phyloP scores from a whole-genome alignment of 2,888 invertebrate species.

The Sinhomidia bicolor region DNA sequence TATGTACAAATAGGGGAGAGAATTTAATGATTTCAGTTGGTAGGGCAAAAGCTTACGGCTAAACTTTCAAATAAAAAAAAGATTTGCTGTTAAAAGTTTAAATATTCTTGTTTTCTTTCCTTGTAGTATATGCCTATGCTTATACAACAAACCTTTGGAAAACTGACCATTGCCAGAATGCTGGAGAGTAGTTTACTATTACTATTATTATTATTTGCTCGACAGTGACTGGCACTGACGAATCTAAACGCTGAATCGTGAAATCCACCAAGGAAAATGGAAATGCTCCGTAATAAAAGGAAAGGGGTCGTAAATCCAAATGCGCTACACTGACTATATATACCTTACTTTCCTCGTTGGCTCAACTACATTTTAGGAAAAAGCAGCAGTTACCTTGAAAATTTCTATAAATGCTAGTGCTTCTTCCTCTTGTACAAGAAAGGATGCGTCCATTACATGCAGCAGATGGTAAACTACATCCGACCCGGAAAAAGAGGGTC shows the following conservation, averaged over 20 bases:
- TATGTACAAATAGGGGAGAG: too few relatives aligned
- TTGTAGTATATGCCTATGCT: too few relatives aligned
- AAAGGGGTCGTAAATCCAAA: slow-evolving; percentile 8
- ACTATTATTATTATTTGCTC: too few relatives aligned
- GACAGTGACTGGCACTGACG: not conserved
- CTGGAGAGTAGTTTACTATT: too few relatives aligned
- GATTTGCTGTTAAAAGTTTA: too few relatives aligned
- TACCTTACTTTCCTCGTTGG: not conserved
- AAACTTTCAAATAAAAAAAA: too few relatives aligned
- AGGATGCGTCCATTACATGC: slow-evolving; percentile 25
- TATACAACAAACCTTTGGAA: too few relatives aligned
- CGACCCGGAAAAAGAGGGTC: slow-evolving; percentile 25
- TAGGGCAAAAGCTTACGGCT: too few relatives aligned
- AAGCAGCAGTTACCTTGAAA: slow-evolving; percentile 17
- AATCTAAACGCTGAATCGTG: not conserved
- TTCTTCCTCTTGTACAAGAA: too few relatives aligned
- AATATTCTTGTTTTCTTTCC: too few relatives aligned
- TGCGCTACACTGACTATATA: not conserved
- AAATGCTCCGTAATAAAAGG: slow-evolving; percentile 20
- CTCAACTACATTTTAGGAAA: not conserved
- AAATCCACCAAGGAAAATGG: not conserved
- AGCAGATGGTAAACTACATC: not conserved
- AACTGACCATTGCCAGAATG: not conserved
- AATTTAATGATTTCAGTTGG: too few relatives aligned
- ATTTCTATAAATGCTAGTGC: not conserved